Conservation (phyloP, 2,888 invertebrate species). For the Pyralis farinalis region DNA sequence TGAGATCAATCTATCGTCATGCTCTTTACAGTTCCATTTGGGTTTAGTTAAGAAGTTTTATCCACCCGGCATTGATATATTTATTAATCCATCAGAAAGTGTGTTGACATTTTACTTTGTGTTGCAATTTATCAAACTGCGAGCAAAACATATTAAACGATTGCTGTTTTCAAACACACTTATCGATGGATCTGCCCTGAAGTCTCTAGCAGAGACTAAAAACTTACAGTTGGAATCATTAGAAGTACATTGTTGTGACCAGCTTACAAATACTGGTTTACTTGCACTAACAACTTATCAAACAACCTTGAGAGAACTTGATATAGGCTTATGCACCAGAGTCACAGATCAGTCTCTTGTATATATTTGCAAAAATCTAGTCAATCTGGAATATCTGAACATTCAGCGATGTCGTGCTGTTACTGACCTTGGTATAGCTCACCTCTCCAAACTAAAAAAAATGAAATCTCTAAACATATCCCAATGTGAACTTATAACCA, state of each 20-base stretch:
- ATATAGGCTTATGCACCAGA: slow-evolving; percentile 83
- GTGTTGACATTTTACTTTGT: slow-evolving; percentile 87
- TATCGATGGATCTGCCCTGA: slow-evolving; percentile 83
- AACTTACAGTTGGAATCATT: slow-evolving; percentile 75
- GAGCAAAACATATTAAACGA: slow-evolving; percentile 76
- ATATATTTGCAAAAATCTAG: slow-evolving; percentile 80
- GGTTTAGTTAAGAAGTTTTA: slow-evolving; percentile 86
- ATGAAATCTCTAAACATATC: slow-evolving; percentile 84
- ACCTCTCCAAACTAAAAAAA: slow-evolving; percentile 75
- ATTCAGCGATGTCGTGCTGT: slow-evolving; percentile 84
- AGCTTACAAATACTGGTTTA: slow-evolving; percentile 82
- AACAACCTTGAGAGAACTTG: slow-evolving; percentile 75
- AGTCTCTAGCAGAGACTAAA: slow-evolving; percentile 73
- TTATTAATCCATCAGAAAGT: slow-evolving; percentile 81
- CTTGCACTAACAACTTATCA: slow-evolving; percentile 78
- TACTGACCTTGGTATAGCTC: slow-evolving; percentile 81
- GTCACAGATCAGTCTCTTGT: slow-evolving; percentile 84
- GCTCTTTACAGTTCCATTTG: slow-evolving; percentile 86
- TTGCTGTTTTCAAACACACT: slow-evolving; percentile 85
- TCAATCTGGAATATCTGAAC: slow-evolving; percentile 80
- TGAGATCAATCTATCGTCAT: slow-evolving; percentile 83
- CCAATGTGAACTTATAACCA: slow-evolving; percentile 83
- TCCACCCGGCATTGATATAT: slow-evolving; percentile 63
- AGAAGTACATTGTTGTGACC: slow-evolving; percentile 81
- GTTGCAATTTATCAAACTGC: slow-evolving; percentile 75